These are phyloP conservation scores for Mythimna loreyi DNA, from an alignment of 2,888 invertebrate species.

Conservation along the genomic window DNA sequence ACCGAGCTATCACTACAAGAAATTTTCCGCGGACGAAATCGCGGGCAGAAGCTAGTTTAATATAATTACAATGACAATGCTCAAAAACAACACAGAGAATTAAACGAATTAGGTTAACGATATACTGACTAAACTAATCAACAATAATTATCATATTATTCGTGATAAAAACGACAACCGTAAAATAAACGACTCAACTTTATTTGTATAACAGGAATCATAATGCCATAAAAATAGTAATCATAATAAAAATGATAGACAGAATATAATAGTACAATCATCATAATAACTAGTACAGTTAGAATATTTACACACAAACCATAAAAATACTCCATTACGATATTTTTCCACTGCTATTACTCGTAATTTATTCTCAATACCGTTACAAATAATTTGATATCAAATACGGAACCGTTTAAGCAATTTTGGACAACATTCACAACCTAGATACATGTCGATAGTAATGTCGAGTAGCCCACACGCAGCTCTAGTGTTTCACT, in stretches of 20 bases:
- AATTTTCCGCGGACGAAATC: too few relatives aligned
- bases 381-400: slow-evolving; percentile 63
- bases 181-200: slow-evolving; percentile 29
- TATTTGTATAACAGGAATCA: slow-evolving; percentile 29
- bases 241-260: slow-evolving; percentile 34
- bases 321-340: slow-evolving; percentile 34
- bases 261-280: slow-evolving; percentile 27
- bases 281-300: slow-evolving; percentile 41
- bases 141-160: not conserved
- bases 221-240: slow-evolving; percentile 7
- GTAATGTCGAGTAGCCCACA: slow-evolving; percentile 59
- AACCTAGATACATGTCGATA: slow-evolving; percentile 58
- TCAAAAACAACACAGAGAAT: not conserved
- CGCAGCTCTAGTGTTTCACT: slow-evolving; percentile 52
- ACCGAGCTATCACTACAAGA: too few relatives aligned
- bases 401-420: slow-evolving; percentile 52
- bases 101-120: not conserved
- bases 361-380: slow-evolving; percentile 51
- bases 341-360: slow-evolving; percentile 53
- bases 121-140: not conserved
- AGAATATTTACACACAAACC: slow-evolving; percentile 51
- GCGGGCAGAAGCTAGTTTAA: too few relatives aligned
- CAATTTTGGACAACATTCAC: slow-evolving; percentile 58
- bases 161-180: slow-evolving; percentile 20
- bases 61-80: slow-evolving; percentile 2